These are phyloP conservation scores for Corynorhinus townsendii DNA, from an alignment of 2,113 vertebrate species.

Conservation along the genomic window DNA sequence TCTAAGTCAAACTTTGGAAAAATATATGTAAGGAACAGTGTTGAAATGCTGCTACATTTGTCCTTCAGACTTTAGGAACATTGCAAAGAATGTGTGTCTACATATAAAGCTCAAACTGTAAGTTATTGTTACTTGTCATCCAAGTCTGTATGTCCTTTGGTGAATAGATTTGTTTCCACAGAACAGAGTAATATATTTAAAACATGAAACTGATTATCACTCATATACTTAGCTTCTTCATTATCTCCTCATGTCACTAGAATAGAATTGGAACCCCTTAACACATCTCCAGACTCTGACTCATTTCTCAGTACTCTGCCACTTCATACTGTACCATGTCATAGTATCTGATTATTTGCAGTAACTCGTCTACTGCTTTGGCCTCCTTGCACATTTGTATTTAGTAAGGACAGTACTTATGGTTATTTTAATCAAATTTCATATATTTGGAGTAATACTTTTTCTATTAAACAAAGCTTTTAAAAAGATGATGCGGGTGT, in stretches of 20 bases:
- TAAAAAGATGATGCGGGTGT: conserved; percentile 11
- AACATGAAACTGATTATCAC: neutral
- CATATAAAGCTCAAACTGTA: neutral
- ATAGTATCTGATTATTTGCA: neutral
- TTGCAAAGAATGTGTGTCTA: neutral
- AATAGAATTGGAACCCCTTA: neutral
- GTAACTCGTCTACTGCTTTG: neutral
- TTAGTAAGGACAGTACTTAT: neutral
- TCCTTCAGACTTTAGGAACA: neutral
- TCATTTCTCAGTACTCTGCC: neutral
- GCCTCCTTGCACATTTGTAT: neutral
- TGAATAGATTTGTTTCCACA: neutral
- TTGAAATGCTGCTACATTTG: neutral
- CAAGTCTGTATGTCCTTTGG: neutral
- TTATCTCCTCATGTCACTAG: neutral
- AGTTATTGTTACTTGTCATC: neutral
- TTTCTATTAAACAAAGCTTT: neutral
- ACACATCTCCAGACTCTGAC: fast-evolving
- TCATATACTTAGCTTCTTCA: neutral
- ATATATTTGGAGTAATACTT: neutral
- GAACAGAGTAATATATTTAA: neutral
- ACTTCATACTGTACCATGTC: neutral
- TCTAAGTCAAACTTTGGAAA: neutral
- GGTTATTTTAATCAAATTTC: neutral
- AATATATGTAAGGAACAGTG: neutral